A percentile compares a stretch with the other conserved stretches of the same genome.
Evolutionary conservation across 2,888 invertebrate genomes (phyloP).

Genomic region (Rotaria socialis): DNA sequence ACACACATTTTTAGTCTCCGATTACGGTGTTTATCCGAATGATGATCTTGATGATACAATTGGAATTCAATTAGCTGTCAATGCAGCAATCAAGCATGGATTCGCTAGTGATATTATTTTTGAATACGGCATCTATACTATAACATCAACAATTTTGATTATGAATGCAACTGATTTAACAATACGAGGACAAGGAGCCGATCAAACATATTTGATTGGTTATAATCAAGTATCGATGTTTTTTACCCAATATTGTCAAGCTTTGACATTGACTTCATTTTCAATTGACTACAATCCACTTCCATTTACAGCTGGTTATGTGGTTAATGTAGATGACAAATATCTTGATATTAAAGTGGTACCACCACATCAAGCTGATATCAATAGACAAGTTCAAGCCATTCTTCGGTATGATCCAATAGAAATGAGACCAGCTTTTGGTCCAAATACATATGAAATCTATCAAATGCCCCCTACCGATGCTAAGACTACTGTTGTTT

Average conservation of each 20-base stretch:
- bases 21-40: neutral
- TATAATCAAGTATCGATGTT: neutral
- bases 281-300: neutral
- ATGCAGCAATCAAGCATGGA: neutral
- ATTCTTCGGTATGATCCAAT: conserved; percentile 6
- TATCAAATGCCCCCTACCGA: neutral
- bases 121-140: neutral
- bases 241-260: neutral
- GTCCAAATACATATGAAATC: neutral
- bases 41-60: neutral
- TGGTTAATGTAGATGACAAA: neutral
- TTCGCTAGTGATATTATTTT: neutral
- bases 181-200: neutral
- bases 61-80: neutral
- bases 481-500: neutral
- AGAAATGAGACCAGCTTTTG: conserved; percentile 1
- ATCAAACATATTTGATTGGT: neutral
- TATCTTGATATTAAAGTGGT: neutral
- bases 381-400: neutral
- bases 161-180: neutral
- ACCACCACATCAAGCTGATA: neutral
- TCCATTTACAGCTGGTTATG: neutral
- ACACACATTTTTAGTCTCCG: neutral
- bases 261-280: neutral
- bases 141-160: neutral